phyloP scores from a whole-genome alignment of 2,888 invertebrate species.

The Ormia ochracea region DNA sequence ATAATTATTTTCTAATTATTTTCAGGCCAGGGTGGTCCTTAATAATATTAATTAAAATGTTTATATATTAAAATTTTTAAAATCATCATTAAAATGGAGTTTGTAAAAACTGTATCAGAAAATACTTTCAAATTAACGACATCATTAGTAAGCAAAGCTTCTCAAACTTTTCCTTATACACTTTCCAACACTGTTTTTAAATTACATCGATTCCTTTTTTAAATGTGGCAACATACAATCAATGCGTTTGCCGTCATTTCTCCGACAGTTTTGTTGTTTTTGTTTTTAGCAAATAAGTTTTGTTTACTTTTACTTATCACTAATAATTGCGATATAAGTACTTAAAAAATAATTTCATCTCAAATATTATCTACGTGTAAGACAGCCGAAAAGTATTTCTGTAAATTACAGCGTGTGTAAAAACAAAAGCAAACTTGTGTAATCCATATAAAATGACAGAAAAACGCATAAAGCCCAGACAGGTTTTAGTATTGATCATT shows the following conservation, averaged over 20 bases:
- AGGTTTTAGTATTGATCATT: slow-evolving; percentile 72
- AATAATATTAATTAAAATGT: no score
- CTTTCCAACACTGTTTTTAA: not conserved
- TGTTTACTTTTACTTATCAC: slow-evolving; percentile 41
- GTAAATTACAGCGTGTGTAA: not conserved
- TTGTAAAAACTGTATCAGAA: no score
- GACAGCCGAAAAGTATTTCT: slow-evolving; percentile 25
- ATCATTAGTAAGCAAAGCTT: not conserved
- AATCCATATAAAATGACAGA: slow-evolving; percentile 69
- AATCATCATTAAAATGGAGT: no score
- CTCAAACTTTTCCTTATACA: not conserved
- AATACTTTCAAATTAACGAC: not conserved
- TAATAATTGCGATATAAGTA: not conserved
- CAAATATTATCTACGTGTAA: slow-evolving; percentile 2
- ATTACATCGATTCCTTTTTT: no score
- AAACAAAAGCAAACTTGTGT: not conserved
- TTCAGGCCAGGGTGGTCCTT: no score
- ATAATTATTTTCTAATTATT: no score
- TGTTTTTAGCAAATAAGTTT: not conserved
- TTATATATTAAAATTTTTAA: no score
- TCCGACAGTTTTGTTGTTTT: not conserved
- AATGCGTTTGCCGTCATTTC: slow-evolving; percentile 6
- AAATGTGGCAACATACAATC: not conserved
- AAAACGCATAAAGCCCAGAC: slow-evolving; percentile 73
- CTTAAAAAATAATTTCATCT: not conserved